phyloP scores from a whole-genome alignment of 2,888 invertebrate species.

The Chalcosyrphus nemorum region DNA sequence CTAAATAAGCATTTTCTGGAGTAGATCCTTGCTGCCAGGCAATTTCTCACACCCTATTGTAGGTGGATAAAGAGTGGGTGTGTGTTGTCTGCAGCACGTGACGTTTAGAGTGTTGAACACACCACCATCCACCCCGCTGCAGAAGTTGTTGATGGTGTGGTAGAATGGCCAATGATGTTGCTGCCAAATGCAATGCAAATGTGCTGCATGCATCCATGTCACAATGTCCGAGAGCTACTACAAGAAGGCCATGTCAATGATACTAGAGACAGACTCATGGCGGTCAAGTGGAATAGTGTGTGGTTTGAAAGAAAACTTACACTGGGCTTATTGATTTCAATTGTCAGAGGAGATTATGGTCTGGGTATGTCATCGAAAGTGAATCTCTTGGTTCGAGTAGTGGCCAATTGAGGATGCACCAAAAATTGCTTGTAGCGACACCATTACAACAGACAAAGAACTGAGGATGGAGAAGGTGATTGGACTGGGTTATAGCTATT shows the following conservation, averaged over 20 bases:
- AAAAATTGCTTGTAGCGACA: too few species aligned
- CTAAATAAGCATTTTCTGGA: constrained; percentile 57
- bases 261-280: neutral
- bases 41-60: constrained; percentile 43
- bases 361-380: too few species aligned
- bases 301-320: constrained; percentile 47
- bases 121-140: constrained; percentile 14
- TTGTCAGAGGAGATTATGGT: too few species aligned
- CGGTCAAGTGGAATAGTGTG: constrained; percentile 15
- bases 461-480: too few species aligned
- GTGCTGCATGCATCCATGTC: constrained; percentile 49
- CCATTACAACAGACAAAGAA: too few species aligned
- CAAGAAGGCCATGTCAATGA: constrained; percentile 46
- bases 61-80: too few species aligned
- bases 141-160: constrained; percentile 50
- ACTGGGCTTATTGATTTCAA: constrained; percentile 10
- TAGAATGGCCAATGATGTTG: constrained; percentile 64
- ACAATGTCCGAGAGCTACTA: constrained; percentile 45
- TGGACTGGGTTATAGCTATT: too few species aligned
- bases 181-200: constrained; percentile 67
- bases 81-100: neutral
- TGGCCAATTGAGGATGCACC: too few species aligned
- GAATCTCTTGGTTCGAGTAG: too few species aligned
- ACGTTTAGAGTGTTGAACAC: constrained; percentile 4
- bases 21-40: constrained; percentile 37